These are phyloP conservation scores for Falco rusticolus DNA, from an alignment of 2,797 vertebrate genomes.

Conservation along the genomic window DNA sequence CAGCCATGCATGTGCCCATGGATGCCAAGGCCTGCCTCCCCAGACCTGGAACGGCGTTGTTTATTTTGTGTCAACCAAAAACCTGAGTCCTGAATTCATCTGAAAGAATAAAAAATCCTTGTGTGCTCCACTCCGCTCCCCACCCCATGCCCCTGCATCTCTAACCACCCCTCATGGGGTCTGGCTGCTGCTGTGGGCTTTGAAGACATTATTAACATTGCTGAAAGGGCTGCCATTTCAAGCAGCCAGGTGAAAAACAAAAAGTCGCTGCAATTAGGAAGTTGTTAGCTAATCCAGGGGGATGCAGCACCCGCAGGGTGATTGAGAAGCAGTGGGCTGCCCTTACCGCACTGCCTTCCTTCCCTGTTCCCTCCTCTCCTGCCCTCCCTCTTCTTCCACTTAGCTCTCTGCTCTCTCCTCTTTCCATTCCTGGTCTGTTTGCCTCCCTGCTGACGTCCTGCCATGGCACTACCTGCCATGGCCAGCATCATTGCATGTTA, in stretches of 20 bases:
- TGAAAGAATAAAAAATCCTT: background rate
- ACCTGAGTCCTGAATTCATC: background rate
- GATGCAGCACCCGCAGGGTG: background rate
- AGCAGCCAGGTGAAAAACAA: background rate
- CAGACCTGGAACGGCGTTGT: background rate
- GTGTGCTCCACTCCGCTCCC: background rate
- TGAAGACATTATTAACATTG: slow-evolving; percentile 1
- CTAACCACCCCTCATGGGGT: background rate
- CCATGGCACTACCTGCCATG: background rate
- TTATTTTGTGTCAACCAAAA: background rate
- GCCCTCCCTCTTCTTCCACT: background rate
- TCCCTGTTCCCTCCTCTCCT: background rate
- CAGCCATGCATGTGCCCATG: background rate
- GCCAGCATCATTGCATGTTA: background rate
- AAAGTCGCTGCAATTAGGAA: background rate
- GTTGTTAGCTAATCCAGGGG: background rate
- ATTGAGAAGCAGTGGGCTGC: background rate
- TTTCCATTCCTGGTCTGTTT: background rate
- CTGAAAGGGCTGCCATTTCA: background rate
- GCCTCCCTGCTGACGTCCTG: slow-evolving; percentile 18
- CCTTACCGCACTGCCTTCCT: background rate
- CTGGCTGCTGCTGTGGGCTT: background rate
- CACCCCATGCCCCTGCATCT: background rate
- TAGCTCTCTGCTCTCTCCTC: background rate
- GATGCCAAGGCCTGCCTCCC: background rate